These are phyloP conservation scores for Troides oblongomaculatus DNA, from an alignment of 2,888 invertebrate genomes.

Conservation along the genomic window DNA sequence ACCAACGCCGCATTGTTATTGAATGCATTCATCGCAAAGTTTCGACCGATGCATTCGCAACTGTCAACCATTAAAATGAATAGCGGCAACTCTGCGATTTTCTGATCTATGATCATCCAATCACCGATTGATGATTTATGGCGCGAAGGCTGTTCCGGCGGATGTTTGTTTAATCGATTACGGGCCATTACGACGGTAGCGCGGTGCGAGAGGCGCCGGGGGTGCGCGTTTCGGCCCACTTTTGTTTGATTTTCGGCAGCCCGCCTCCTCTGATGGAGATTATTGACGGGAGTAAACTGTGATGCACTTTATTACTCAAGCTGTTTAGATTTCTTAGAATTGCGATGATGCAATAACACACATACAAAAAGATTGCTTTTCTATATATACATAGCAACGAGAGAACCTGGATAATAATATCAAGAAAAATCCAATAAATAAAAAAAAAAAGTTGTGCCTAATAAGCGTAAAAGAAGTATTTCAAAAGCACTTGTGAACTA, in stretches of 20 bases:
- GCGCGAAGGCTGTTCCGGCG: conserved; percentile 55
- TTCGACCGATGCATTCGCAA: too few species aligned
- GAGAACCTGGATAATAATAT: too few species aligned
- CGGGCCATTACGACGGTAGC: conserved; percentile 63
- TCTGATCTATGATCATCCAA: conserved; percentile 54
- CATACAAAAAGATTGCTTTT: conserved; percentile 10
- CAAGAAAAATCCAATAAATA: too few species aligned
- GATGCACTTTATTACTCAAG: conserved; percentile 11
- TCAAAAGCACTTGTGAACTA: too few species aligned
- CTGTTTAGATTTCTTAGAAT: conserved; percentile 14
- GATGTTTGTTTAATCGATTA: conserved; percentile 78
- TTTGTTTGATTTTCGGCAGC: conserved; percentile 36
- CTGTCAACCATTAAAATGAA: too few species aligned
- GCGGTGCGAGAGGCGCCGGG: conserved; percentile 35
- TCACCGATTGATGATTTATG: conserved; percentile 70
- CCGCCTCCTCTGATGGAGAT: conserved; percentile 19
- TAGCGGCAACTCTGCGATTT: conserved; percentile 1
- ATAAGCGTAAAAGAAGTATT: too few species aligned
- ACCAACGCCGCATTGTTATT: too few species aligned
- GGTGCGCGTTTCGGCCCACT: conserved; percentile 38
- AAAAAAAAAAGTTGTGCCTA: too few species aligned
- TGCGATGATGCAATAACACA: not conserved
- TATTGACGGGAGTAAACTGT: conserved; percentile 8
- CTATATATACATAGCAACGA: not conserved
- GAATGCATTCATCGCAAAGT: too few species aligned